Evolutionary conservation across 2,888 invertebrate genomes (phyloP).

Genomic region (Rhamnusium bicolor): DNA sequence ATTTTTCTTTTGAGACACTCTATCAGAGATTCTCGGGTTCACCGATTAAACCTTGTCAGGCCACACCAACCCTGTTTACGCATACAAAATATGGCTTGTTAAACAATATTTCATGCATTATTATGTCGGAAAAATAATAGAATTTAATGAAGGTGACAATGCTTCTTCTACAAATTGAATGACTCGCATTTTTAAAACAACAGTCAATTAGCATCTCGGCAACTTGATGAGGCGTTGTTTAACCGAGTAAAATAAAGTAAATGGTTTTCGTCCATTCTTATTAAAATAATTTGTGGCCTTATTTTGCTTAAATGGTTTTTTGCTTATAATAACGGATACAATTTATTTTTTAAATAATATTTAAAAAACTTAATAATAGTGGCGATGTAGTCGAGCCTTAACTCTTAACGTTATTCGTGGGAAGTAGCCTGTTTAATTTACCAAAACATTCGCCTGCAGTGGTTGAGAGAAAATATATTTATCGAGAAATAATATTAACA

Average conservation of each 20-base stretch:
- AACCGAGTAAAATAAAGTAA: conserved; percentile 60
- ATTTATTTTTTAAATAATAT: conserved; percentile 31
- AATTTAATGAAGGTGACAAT: conserved; percentile 64
- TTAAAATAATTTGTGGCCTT: conserved; percentile 62
- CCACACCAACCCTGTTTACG: background rate
- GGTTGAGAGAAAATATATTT: too few species aligned
- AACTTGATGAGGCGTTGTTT: conserved; percentile 60
- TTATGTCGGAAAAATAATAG: conserved; percentile 63
- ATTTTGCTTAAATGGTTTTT: conserved; percentile 54
- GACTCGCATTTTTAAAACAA: conserved; percentile 66
- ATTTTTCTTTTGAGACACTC: too few species aligned
- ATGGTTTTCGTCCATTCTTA: conserved; percentile 58
- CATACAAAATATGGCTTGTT: conserved; percentile 25
- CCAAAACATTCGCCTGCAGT: too few species aligned
- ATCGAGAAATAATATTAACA: too few species aligned
- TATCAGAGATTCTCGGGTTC: background rate
- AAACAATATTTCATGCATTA: conserved; percentile 54
- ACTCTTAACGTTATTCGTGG: background rate
- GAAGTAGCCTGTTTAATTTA: background rate
- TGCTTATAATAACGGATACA: conserved; percentile 23
- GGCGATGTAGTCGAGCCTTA: background rate
- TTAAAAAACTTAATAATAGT: conserved; percentile 15
- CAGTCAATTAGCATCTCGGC: conserved; percentile 64
- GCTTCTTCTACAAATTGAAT: conserved; percentile 63
- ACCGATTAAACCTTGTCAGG: background rate